Base-by-base conservation (phyloP, 64 coral and sea anemone genomes). In the Acropora tenuis region DNA sequence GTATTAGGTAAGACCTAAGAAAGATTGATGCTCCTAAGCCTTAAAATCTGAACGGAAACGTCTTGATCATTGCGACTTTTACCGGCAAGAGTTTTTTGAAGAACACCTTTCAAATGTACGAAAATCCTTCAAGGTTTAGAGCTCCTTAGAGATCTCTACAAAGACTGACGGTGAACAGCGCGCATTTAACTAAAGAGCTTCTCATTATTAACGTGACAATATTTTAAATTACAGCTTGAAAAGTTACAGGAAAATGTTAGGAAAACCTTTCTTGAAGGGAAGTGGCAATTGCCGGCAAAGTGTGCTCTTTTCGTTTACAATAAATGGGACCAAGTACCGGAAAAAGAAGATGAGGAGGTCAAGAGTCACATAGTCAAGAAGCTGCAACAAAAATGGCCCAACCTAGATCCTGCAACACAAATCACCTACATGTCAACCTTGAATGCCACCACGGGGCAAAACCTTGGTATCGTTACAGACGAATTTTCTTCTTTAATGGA, bases 261-360 rank as follows among this genome's bases (percentile, higher is more conserved):
- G 19, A 42, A 43, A 57, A 5, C 63, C 1, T 81, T 40, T 11
- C 79, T 61, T 15, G 30, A 41, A 3, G 9, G 52, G 13, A 50
- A 81, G 11, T 43, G 19, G 50, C 49, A 44, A 81, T 44, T 57
- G 20, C 20, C 1, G 1, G 59, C 79, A 41, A 81, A 55, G 20
- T 41, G 55, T 15, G 79, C 79, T 15, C 12, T 81, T 3, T 81
- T 81, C 20, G 79, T 81, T 8, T 81, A 55, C 55, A 81, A 81
- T 13, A 81, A 81, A 55, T 81, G 79, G 79, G 79, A 81, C 53
- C 79, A 61, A 44, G 52, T 81, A 41, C 79, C 79, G 43, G 8
- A 55, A 5, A 3, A 13, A 41, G 79, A 81, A 5, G 41, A 30
- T 10, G 7, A 63, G 13, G 52, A 44, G 11, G 79, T 81, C 3